phyloP scores from a whole-genome alignment of 2,888 invertebrate species.

The Neoascia interrupta region DNA sequence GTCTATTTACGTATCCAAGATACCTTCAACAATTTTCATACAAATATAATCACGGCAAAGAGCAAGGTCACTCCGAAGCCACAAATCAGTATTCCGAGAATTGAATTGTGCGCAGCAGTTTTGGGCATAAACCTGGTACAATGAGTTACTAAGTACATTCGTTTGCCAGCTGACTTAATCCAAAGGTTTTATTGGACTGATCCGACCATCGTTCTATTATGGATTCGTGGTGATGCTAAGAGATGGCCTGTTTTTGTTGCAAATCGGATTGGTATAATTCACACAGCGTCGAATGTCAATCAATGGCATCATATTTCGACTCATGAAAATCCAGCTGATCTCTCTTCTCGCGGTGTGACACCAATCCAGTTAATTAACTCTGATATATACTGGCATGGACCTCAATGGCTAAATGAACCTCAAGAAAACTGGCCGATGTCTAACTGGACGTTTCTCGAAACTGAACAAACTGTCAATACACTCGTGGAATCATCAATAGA shows the following conservation, averaged over 20 bases:
- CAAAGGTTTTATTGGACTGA: constrained; percentile 41
- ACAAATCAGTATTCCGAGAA: constrained; percentile 29
- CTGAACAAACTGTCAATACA: background rate
- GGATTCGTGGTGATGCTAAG: constrained; percentile 13
- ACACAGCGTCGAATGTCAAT: background rate
- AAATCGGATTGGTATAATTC: constrained; percentile 22
- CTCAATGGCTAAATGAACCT: background rate
- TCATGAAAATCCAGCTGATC: constrained; percentile 22
- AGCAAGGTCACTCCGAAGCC: constrained; percentile 13
- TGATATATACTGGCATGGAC: constrained; percentile 27
- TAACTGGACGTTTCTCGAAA: background rate
- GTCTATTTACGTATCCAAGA: constrained; percentile 29
- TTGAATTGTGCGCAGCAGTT: constrained; percentile 38
- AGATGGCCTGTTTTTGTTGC: constrained; percentile 22
- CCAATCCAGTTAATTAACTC: background rate
- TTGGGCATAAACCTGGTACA: constrained; percentile 11
- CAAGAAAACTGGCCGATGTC: constrained; percentile 14
- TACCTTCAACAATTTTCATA: background rate
- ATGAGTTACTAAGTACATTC: constrained; percentile 17
- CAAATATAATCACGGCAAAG: background rate
- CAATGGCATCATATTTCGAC: constrained; percentile 27
- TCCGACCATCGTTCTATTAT: constrained; percentile 13
- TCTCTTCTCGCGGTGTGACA: constrained; percentile 20
- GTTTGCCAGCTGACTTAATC: background rate
- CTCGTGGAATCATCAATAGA: background rate